phyloP scores from a whole-genome alignment of 2,888 invertebrate genomes.

The Acanthosepion pharaonis region DNA sequence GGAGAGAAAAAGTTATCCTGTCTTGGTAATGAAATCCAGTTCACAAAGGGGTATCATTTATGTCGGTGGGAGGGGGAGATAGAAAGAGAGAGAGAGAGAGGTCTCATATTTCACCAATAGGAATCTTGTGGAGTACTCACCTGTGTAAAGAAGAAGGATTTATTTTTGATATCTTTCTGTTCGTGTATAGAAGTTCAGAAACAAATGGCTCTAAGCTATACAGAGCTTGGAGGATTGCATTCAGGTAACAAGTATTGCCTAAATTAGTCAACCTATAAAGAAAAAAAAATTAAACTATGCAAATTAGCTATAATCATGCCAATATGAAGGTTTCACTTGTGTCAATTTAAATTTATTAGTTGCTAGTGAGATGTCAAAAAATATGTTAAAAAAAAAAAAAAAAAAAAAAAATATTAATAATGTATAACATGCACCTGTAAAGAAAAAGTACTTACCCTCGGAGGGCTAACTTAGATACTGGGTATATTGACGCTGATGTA shows the following conservation, averaged over 20 bases:
- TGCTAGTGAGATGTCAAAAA: no score
- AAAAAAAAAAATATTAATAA: background rate
- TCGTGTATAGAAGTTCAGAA: slow-evolving; percentile 61
- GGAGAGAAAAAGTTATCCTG: no score
- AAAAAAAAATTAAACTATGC: background rate
- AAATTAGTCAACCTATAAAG: slow-evolving; percentile 69
- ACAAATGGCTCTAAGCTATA: slow-evolving; percentile 68
- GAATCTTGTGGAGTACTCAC: slow-evolving; percentile 53
- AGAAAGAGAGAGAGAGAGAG: no score
- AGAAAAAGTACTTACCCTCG: slow-evolving; percentile 52
- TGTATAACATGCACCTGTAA: background rate
- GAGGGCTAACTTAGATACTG: slow-evolving; percentile 46
- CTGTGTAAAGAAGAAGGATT: slow-evolving; percentile 58
- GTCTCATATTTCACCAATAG: background rate
- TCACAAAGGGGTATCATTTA: no score
- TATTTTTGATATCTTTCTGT: slow-evolving; percentile 56
- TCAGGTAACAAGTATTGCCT: slow-evolving; percentile 74
- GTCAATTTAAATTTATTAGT: background rate
- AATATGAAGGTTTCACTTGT: background rate
- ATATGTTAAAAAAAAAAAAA: no score
- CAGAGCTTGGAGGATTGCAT: slow-evolving; percentile 71
- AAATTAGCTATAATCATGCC: background rate
- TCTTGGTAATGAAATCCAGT: no score
- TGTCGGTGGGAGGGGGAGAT: no score
- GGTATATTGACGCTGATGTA: background rate